Evolutionary conservation across 2,113 vertebrate genomes (phyloP), one percentile per base, ranked within the genome.

Genomic region (Rutilus rutilus): DNA sequence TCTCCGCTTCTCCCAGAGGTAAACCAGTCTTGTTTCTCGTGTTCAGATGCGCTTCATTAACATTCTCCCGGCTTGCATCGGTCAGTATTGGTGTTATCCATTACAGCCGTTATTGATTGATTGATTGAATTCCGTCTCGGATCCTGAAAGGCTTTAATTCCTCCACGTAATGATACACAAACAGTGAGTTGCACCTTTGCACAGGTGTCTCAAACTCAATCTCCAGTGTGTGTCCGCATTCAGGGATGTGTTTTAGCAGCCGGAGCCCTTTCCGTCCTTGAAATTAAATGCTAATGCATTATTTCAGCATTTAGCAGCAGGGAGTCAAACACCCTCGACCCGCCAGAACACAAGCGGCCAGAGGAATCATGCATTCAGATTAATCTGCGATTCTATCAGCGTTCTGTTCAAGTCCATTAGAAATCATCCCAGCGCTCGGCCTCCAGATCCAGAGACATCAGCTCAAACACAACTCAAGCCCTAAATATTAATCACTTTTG

Each of bases 41-140:
- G 36, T 81, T 81, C 60, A 50, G 25, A 21, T 7, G 25, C 6
- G 5, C 2, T 21, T 82, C 23, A 82, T 82, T 69, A 54, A 69
- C 10, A 82, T 82, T 82, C 80, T 6, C n/a, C n/a, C 8, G n/a
- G 14, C 47, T 17, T 6, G 75, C 75, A 33, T 17, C 11, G 27
- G 25, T 57, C 30, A n/a, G 62, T 74, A 21, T 57, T 0, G 27
- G 33, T 23, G 74, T 78, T 85, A 76, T 76, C 75, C 64, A 45
- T 45, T 76, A 25, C 33, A 77, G 82, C 27, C 23, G n/a, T 7
- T 86, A 87, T 76, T 80, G 88, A 87, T 52, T 89, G 79, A 89
- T 87, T 83, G 54, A 89, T 83, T 76, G 60, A 14, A 60, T 81
- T 54, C 50, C 1, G 60, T 64, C 15, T 54, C 30, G 10, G 64